Percentiles rank a stretch among this genome's conserved stretches.
These are phyloP conservation scores for Spinibarbus caldwelli DNA, from an alignment of 2,797 vertebrate species.

Conservation along the genomic window DNA sequence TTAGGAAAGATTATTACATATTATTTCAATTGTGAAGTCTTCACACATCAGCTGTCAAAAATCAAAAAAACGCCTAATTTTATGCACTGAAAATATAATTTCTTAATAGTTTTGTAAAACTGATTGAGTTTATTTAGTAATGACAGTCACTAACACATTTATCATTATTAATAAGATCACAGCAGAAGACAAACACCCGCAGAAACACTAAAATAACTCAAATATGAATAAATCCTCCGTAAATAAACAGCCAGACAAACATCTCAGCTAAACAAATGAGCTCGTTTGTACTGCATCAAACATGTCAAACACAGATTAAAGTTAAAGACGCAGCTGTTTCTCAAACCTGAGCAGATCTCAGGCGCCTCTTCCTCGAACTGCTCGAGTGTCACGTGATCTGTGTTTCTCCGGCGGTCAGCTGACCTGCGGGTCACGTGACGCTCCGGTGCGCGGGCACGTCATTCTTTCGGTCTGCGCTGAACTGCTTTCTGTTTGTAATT, in stretches of 20 bases:
- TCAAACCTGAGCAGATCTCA: background rate
- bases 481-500: too few species aligned
- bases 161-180: too few species aligned
- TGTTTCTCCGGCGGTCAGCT: too few species aligned
- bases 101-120: too few species aligned
- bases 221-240: background rate
- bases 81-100: too few species aligned
- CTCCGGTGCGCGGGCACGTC: background rate
- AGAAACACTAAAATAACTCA: background rate
- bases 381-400: background rate
- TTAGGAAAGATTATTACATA: too few species aligned
- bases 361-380: background rate
- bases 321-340: background rate
- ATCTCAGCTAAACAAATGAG: background rate
- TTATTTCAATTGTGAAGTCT: too few species aligned
- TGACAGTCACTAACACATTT: too few species aligned
- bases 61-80: too few species aligned
- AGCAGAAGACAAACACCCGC: background rate
- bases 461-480: background rate
- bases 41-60: too few species aligned
- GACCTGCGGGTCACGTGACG: background rate
- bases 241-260: background rate
- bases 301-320: background rate
- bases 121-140: too few species aligned
- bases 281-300: too few species aligned